Evolutionary conservation across 2,113 vertebrate genomes (phyloP), one percentile per base, ranked within the genome.

Genomic region (Indri indri): DNA sequence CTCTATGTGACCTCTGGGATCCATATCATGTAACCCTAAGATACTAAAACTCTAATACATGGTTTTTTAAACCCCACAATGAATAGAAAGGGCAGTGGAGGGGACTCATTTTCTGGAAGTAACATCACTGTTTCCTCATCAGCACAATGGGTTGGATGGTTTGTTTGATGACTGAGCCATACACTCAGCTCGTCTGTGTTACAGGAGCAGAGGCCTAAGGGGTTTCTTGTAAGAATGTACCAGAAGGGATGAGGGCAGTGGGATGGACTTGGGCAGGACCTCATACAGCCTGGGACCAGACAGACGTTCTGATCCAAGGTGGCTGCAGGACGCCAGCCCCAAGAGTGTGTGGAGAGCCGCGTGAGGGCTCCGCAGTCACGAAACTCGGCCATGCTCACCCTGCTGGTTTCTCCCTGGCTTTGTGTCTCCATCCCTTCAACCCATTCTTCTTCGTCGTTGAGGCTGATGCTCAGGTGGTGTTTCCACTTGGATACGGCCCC

Each of bases 311-410:
- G 30, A 70, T 63, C 34, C 66, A 89, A 52, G 8, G 20, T 13
- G 5, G 23, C 30, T 90, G 7, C 23, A 77, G n/a, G 71, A 63
- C 18, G 3, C 47, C 18, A 12, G 40, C 40, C 25, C 32, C n/a
- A 14, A 42, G 74, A 32, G 25, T 45, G 4, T 61, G 32, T 40
- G 37, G 81, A 76, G 32, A 45, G 11, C 18, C 57, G 37, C 17
- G 4, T 0, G 16, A 37, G 63, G 42, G 16, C 40, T 22, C 59
- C 1, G 13, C 1, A 1, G 14, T 52, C n/a, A 5, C 0, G 0
- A 47, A 8, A 4, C 65, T 23, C 0, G 7, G 18, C n/a, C 34
- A 50, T 47, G 18, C 50, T 61, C 61, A 57, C 23, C 13, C 18
- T 9, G 6, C 32, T 23, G 68, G 2, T 27, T 52, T 85, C 47